Evolutionary conservation across 2,888 invertebrate genomes (phyloP), one percentile per base, ranked within the genome.

Genomic region (Eudemis profundana): DNA sequence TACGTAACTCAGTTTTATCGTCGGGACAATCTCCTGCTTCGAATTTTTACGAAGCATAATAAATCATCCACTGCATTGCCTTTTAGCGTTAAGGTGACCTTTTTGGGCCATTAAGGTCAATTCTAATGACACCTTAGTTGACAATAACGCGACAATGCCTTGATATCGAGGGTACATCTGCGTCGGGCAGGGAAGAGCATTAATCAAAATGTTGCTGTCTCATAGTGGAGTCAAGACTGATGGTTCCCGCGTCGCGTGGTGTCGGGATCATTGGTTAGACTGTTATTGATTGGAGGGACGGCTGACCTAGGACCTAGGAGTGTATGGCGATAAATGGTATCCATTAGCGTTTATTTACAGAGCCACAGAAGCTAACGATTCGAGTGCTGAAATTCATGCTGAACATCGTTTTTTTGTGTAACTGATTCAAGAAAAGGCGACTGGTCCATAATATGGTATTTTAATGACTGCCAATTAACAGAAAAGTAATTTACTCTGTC

Each of bases 121-220:
- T 19, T 46, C 19, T 36, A 64, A 64, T 51, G 57, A 19, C 36
- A 19, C 50, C 57, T 59, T 51, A 51, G 50, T 50, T 51, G 64
- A 64, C 64, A 64, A 64, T 33, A 12, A 47, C 29, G 23, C 47
- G 23, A 54, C 54, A 62, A 62, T 40, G 29, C 38, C 17, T 23
- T 29, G 50, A 33, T 57, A 59, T 59, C 64, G 57, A 51, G 38
- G 47, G 23, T 27, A 44, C 36, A 56, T 40, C 27, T 33, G 36
- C 33, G 21, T 10, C 4, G 5, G 50, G 29, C 5, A 49, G 40
- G 49, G 29, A 59, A 27, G 44, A 50, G 12, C 64, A 64, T 64
- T 64, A 59, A 64, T 64, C 64, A 59, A 51, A 64, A 57, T 36
- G 49, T 42, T 57, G 63, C 57, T 10, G 17, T 23, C 29, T 40